Evolutionary conservation across 92 coral and sea anemone species (phyloP).

Genomic region (Umimayanthus chanpuru): DNA sequence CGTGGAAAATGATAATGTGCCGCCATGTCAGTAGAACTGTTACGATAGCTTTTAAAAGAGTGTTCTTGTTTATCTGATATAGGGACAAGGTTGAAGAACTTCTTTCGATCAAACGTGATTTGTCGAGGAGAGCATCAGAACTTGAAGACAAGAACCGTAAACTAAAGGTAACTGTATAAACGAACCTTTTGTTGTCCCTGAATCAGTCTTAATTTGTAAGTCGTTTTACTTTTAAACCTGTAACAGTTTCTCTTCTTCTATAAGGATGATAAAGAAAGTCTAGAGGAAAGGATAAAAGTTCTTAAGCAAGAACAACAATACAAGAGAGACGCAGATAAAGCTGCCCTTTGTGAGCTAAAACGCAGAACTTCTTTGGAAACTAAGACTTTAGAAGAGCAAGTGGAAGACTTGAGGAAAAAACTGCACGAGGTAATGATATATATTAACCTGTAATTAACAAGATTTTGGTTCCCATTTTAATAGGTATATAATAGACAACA

Average conservation of each 20-base stretch:
- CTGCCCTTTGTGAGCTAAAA: conserved; percentile 9
- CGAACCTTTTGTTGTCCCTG: neutral
- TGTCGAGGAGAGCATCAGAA: neutral
- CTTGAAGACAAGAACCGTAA: conserved; percentile 18
- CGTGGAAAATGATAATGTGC: no score
- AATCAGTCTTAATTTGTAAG: neutral
- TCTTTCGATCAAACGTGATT: neutral
- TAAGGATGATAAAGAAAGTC: neutral
- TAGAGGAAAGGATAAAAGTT: neutral
- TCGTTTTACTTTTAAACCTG: neutral
- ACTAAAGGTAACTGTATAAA: conserved; percentile 7
- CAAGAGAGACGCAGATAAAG: neutral
- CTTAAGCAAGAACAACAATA: conserved; percentile 2
- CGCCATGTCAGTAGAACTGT: no score
- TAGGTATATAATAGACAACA: no score
- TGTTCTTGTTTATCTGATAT: neutral
- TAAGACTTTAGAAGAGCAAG: conserved; percentile 4
- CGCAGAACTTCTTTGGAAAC: conserved; percentile 16
- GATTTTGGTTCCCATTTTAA: no score
- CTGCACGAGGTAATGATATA: conserved; percentile 9
- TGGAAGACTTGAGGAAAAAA: conserved; percentile 2
- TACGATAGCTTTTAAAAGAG: no score
- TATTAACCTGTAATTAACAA: neutral
- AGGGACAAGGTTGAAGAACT: conserved; percentile 7
- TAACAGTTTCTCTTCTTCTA: neutral